Evolutionary conservation across 2,113 vertebrate species (phyloP).

Genomic region (Deroptyus accipitrinus): DNA sequence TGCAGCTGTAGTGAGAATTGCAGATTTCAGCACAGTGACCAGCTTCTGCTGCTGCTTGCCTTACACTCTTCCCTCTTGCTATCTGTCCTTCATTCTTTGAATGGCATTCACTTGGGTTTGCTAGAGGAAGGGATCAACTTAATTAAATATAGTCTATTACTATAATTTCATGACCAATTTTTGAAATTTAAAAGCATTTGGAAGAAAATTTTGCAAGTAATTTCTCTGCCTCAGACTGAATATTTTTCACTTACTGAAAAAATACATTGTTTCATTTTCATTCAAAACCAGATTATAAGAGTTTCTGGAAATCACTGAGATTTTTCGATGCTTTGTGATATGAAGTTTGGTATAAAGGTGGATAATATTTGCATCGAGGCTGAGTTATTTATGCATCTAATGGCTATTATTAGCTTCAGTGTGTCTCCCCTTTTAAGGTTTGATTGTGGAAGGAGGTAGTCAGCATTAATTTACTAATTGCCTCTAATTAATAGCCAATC

Average conservation of each 20-base stretch:
- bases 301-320: not conserved
- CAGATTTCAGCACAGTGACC: not conserved
- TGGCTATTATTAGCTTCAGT: conserved; percentile 20
- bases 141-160: not conserved
- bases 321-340: not conserved
- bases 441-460: conserved; percentile 46
- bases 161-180: not conserved
- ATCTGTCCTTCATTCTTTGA: not conserved
- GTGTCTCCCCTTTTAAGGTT: not conserved
- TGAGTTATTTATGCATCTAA: not conserved
- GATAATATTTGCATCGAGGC: not conserved
- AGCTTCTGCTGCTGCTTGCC: not conserved
- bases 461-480: conserved; percentile 52
- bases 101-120: not conserved
- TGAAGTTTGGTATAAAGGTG: not conserved
- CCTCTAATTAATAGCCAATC: conserved; percentile 35
- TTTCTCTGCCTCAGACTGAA: not conserved
- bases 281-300: not conserved
- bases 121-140: not conserved
- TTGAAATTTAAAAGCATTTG: not conserved
- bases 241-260: not conserved
- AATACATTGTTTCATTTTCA: not conserved
- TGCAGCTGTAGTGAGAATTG: not conserved
- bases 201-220: not conserved
- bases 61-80: not conserved